Evolutionary conservation across 2,888 invertebrate species (phyloP).

Genomic region (Hypomecis punctinalis): DNA sequence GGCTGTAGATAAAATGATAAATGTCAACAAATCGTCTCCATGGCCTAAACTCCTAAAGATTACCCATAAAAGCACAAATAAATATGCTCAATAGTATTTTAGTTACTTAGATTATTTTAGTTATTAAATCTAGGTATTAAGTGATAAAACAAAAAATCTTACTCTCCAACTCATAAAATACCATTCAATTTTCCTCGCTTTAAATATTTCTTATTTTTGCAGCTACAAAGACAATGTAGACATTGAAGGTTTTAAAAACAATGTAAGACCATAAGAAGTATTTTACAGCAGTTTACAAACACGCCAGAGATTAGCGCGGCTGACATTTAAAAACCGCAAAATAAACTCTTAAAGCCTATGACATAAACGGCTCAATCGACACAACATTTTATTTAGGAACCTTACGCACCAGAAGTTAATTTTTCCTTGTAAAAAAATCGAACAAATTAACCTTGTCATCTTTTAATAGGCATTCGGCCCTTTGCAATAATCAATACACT

Average conservation of each 20-base stretch:
- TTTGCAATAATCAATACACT: slow-evolving; percentile 38
- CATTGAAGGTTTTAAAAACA: background rate
- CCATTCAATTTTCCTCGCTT: too few relatives aligned
- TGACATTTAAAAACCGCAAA: slow-evolving; percentile 24
- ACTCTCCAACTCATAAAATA: too few relatives aligned
- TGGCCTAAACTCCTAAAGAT: too few relatives aligned
- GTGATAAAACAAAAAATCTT: too few relatives aligned
- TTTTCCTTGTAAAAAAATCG: slow-evolving; percentile 24
- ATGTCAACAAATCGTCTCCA: too few relatives aligned
- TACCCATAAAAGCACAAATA: too few relatives aligned
- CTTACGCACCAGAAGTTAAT: slow-evolving; percentile 22
- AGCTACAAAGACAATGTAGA: background rate
- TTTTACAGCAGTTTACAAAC: background rate
- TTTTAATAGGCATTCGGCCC: slow-evolving; percentile 32
- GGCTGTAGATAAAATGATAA: too few relatives aligned
- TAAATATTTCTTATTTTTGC: too few relatives aligned
- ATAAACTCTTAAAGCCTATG: slow-evolving; percentile 28
- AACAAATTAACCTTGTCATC: slow-evolving; percentile 41
- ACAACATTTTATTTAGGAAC: slow-evolving; percentile 33
- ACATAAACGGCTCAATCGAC: slow-evolving; percentile 32
- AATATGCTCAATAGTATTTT: too few relatives aligned
- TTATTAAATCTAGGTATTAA: too few relatives aligned
- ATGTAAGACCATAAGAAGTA: background rate
- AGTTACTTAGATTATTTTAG: too few relatives aligned
- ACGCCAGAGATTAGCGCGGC: slow-evolving; percentile 11